These are phyloP conservation scores for Helleia helle DNA, from an alignment of 2,888 invertebrate species.

Conservation along the genomic window DNA sequence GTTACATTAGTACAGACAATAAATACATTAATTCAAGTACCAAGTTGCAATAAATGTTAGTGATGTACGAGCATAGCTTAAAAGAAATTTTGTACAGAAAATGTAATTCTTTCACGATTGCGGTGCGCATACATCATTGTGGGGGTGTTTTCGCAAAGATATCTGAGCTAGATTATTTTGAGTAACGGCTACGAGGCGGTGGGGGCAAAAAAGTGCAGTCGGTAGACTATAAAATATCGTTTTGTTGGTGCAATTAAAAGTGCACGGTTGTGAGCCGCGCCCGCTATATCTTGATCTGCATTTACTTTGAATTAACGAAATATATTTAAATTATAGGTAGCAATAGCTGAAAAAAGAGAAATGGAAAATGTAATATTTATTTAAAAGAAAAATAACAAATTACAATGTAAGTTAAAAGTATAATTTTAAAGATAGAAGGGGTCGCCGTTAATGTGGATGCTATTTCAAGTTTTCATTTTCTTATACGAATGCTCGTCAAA, in stretches of 20 bases:
- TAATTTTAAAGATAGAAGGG: too few species aligned
- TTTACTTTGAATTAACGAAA: conserved; percentile 7
- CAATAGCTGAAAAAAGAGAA: too few species aligned
- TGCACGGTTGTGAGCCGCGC: conserved; percentile 23
- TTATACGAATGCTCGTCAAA: too few species aligned
- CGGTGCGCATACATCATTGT: conserved; percentile 45
- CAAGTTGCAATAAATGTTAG: conserved; percentile 13
- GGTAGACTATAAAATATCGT: conserved; percentile 58
- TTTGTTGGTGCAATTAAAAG: conserved; percentile 63
- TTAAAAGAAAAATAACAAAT: too few species aligned
- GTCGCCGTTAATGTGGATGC: too few species aligned
- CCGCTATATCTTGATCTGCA: conserved; percentile 15
- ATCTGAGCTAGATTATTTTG: conserved; percentile 68
- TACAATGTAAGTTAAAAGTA: too few species aligned
- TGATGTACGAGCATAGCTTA: conserved; percentile 9
- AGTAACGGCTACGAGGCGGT: conserved; percentile 47
- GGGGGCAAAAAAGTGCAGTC: conserved; percentile 48
- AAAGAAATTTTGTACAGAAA: conserved; percentile 10
- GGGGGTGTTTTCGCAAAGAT: conserved; percentile 43
- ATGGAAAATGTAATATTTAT: too few species aligned
- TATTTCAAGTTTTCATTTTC: too few species aligned
- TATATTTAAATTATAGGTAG: conserved; percentile 8
- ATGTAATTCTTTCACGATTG: conserved; percentile 14
- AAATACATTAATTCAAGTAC: not conserved
- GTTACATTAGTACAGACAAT: too few species aligned